Evolutionary conservation across 2,797 vertebrate species (phyloP).

Genomic region (Coendou prehensilis): DNA sequence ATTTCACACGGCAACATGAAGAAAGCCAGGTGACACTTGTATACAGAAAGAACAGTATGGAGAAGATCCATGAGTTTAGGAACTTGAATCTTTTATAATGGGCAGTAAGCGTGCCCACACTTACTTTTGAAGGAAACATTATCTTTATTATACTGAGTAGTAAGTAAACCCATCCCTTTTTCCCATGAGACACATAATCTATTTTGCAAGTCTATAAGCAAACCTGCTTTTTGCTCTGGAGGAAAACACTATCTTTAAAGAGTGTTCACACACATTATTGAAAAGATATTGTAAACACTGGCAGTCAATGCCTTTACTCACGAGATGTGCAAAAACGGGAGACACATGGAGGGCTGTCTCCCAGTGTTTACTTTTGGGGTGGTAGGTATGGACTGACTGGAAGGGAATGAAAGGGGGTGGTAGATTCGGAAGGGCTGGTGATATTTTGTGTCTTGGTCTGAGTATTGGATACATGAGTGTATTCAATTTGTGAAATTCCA

Average conservation of each 20-base stretch:
- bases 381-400: neutral
- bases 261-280: neutral
- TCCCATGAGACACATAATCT: neutral
- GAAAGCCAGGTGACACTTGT: neutral
- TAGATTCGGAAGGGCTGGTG: neutral
- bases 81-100: neutral
- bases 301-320: neutral
- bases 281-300: slow-evolving; percentile 27
- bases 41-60: neutral
- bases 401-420: neutral
- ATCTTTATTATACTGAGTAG: neutral
- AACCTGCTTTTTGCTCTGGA: slow-evolving; percentile 26
- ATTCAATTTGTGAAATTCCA: neutral
- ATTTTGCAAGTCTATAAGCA: slow-evolving; percentile 18
- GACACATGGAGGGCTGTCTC: neutral
- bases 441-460: neutral
- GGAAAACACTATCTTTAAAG: neutral
- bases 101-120: neutral
- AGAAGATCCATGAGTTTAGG: neutral
- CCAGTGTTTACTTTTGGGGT: neutral
- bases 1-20: neutral
- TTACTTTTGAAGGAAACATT: neutral
- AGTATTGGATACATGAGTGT: neutral
- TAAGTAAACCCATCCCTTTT: neutral
- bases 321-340: neutral